Evolutionary conservation across 2,888 invertebrate genomes (phyloP), one percentile per base, ranked within the genome.

Genomic region (Thecophora atra): DNA sequence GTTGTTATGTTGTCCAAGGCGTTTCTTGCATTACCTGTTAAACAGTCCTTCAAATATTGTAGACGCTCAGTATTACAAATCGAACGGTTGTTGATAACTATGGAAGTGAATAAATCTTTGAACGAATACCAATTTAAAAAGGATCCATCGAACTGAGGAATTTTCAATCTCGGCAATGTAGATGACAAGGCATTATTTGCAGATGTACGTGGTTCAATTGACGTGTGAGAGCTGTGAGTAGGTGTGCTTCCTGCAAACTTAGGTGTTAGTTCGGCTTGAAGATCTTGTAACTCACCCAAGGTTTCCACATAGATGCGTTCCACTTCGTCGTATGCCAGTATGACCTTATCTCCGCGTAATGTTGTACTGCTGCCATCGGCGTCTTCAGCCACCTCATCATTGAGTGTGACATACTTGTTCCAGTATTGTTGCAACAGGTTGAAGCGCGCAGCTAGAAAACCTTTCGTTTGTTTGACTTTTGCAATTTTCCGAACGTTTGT

Each of bases 91-190:
- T 21, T 62, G 28, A 54, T 68, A 13, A 63, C 63, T 24, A 62
- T n/a, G 3, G 68, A 68, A 4, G 0, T 24, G 37, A 72, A 72
- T 26, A 72, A n/a, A 64, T 72, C 67, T 21, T 72, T 72, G 17
- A 68, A 72, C 3, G 63, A 19, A 58, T 52, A 54, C 69, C 64
- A 72, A 6, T 65, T n/a, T 44, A 64, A 21, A 51, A 65, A 72
- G 21, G 28, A 42, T 6, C 69, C 72, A 69, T 72, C 64, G 26
- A 68, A 72, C n/a, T 63, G 26, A 11, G 72, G 72, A 19, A 67
- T 63, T 44, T 72, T 72, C 17, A 72, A 26, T 3, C 72, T 24
- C 8, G 68, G 72, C 21, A 69, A 52, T 0, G 24, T 28, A 3
- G 62, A 7, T 26, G 66, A 52, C 11, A 52, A 19, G 4, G 64